Evolutionary conservation across 2,888 invertebrate genomes (phyloP), one percentile per base, ranked within the genome.

Genomic region (Macrosiphum euphorbiae): DNA sequence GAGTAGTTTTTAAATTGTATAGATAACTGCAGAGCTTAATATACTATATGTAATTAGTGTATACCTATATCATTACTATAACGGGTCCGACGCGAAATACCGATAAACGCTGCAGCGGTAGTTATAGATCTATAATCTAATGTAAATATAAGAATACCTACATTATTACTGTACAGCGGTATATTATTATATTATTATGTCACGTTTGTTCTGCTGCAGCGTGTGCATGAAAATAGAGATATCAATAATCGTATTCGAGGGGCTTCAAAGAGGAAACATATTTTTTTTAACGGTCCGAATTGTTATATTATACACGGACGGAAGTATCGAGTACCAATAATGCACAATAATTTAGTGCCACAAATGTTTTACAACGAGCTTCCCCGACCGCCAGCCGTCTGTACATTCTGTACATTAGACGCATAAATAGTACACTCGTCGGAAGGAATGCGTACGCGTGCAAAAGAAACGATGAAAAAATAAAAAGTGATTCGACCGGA

Each of bases 391-490:
- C 78, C 78, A 78, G 35, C 35, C 8, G 35, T 78, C 8, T 41
- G 35, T 78, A 35, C 20, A 78, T 35, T 78, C 8, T 41, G 35
- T 78, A 35, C 20, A 78, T 35, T 20, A 35, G 35, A 78, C 35
- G 35, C 35, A 35, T 20, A 4, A 78, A 35, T 16, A 35, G 35
- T 78, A 78, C 20, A 78, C 35, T 78, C 20, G 35, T 35, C 35
- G 78, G 35, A 35, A 86, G 58, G 91, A 91, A 86, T 86, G 58
- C 28, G 87, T 87, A 47, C 26, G 35, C 78, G 78, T 35, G 78
- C 35, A 20, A 78, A 35, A 78, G 78, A 35, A 78, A 35, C 35
- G 35, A 78, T 35, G 20, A 78, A 78, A 78, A 78, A 78, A 78
- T 50, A 67, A 87, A 92, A 87, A 61, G 13, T 16, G 87, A 87